Evolutionary conservation across 2,888 invertebrate genomes (phyloP).

Genomic region (Agrotis clavis): DNA sequence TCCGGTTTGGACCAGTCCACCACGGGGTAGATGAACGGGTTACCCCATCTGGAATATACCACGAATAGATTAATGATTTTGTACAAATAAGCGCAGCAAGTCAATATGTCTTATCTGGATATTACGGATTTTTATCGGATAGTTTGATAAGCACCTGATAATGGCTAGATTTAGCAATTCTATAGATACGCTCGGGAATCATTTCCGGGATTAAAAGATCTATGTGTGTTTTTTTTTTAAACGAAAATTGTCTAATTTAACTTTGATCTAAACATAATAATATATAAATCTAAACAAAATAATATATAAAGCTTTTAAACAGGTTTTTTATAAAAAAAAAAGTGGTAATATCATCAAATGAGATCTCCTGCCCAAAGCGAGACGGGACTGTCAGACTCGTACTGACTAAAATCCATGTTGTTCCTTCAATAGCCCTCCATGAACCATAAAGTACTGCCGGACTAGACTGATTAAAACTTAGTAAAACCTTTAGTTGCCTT

Average conservation of each 20-base stretch:
- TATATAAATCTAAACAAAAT: neutral
- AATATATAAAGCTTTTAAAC: neutral
- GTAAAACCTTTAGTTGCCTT: too few species aligned
- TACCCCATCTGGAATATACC: conserved; percentile 91
- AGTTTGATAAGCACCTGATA: conserved; percentile 37
- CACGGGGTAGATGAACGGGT: conserved; percentile 94
- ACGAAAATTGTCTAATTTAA: neutral
- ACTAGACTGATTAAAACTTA: too few species aligned
- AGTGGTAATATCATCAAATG: too few species aligned
- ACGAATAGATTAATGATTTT: neutral
- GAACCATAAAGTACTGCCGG: too few species aligned
- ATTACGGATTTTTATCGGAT: neutral
- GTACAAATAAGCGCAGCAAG: neutral
- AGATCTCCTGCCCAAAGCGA: too few species aligned
- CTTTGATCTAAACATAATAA: neutral
- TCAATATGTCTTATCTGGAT: conserved; percentile 21
- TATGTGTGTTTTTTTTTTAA: neutral
- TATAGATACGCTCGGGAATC: neutral
- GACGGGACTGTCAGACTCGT: too few species aligned
- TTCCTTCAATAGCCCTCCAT: too few species aligned
- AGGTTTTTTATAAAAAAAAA: too few species aligned
- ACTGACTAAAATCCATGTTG: too few species aligned
- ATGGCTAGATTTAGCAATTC: neutral
- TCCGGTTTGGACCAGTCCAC: conserved; percentile 95
- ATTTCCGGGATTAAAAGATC: conserved; percentile 1